Base-by-base conservation (phyloP, 2,888 invertebrate species). In the Aproaerema taeniolella region DNA sequence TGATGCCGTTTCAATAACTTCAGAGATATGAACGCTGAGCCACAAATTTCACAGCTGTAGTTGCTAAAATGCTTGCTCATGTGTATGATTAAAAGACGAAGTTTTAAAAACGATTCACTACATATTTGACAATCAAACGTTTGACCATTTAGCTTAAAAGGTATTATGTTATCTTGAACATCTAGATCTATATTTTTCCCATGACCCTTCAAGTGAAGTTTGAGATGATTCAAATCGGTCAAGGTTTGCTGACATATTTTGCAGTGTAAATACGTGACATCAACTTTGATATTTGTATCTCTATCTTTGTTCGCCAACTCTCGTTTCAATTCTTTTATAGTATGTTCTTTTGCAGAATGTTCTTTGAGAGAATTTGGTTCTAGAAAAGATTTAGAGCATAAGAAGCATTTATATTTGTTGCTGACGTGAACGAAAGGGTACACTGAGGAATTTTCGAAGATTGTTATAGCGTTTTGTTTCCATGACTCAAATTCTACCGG, bases 51-150 rank as follows among this genome's bases (percentile, higher is more conserved):
- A 15, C 83, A 83, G 44, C 67, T 78, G 38, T 58, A 83, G 37
- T 82, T 82, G 15, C 73, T 79, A 12, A 67, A 83, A 50, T 83
- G 82, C 42, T 63, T 70, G 25, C 65, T 82, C 82, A 83, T 83
- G 28, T 83, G 83, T 3, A 77, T 76, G 1, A 77, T 63, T 1
- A 83, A 50, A 0, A 72, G 46, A 42, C 77, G 58, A 0, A 82
- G 43, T 47, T 76, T 80, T 0, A 61, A 42, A 41, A 64, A 81
- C 2, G 41, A 54, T 38, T 72, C 74, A 0, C 60, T 58, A 16
- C 82, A 82, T 1, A 80, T 46, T 52, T 79, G 79, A 36, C 82
- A 83, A 28, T 70, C 63, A 26, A 74, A 75, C 6, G 45, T 47
- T 1, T 65, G 53, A 0, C 49, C 65, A n/a, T 54, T 64, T 13